Conservation (phyloP, 2,888 invertebrate genomes). For the Lochmaea capreae region DNA sequence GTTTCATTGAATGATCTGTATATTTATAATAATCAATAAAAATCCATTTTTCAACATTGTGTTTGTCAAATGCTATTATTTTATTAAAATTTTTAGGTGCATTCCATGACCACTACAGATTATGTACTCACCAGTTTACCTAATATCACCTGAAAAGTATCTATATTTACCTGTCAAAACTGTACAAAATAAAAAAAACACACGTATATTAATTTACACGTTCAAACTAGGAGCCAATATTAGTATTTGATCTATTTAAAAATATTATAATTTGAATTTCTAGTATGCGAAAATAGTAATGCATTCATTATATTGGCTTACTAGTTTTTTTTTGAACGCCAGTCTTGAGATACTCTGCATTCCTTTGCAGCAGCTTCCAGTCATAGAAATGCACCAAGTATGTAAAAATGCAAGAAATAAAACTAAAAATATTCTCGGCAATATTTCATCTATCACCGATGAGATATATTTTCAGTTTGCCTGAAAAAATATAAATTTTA, state of each 20-base stretch:
- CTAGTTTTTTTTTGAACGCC: too few species aligned
- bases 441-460: neutral
- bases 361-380: neutral
- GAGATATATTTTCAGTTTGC: neutral
- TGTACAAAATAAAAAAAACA: neutral
- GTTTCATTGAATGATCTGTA: too few species aligned
- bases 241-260: neutral
- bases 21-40: neutral
- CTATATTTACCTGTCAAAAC: neutral
- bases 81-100: neutral
- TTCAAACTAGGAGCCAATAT: neutral
- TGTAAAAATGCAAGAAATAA: neutral
- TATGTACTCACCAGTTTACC: neutral
- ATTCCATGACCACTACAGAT: neutral
- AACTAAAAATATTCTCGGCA: neutral
- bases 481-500: neutral
- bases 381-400: slow-evolving; percentile 1
- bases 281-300: too few species aligned
- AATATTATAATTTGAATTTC: too few species aligned
- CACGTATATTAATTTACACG: neutral
- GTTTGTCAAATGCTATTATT: slow-evolving; percentile 1
- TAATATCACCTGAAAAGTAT: neutral
- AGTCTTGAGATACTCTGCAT: neutral
- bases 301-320: too few species aligned
- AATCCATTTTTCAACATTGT: neutral